These are phyloP conservation scores for Horisme vitalbata DNA, from an alignment of 2,888 invertebrate genomes.

Conservation along the genomic window DNA sequence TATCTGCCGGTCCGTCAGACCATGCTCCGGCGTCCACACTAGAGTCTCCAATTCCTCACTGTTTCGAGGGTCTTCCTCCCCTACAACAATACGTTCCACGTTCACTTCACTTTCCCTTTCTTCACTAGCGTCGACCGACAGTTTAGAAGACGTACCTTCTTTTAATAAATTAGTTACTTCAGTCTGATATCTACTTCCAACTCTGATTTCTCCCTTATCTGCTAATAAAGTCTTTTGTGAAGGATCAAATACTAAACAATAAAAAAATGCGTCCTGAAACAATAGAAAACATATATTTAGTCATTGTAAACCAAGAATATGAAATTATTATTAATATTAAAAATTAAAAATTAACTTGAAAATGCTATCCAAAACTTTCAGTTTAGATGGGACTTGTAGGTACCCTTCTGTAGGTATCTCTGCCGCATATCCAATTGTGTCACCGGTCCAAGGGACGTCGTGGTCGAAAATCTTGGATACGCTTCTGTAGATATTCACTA, in stretches of 20 bases:
- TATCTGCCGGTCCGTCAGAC: constrained; percentile 96
- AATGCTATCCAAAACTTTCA: too few relatives aligned
- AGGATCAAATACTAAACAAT: constrained; percentile 99
- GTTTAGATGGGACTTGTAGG: too few relatives aligned
- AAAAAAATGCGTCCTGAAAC: constrained; percentile 98
- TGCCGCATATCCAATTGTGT: too few relatives aligned
- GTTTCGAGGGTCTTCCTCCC: constrained; percentile 85
- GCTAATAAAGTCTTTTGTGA: constrained; percentile 99
- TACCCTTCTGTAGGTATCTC: too few relatives aligned
- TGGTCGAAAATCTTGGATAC: too few relatives aligned
- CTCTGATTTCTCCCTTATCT: constrained; percentile 97
- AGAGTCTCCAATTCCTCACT: constrained; percentile 93
- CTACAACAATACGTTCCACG: constrained; percentile 48
- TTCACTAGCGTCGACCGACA: constrained; percentile 19
- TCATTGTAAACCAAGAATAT: too few relatives aligned
- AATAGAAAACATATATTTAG: constrained; percentile 56
- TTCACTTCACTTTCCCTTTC: constrained; percentile 23
- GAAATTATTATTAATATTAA: too few relatives aligned
- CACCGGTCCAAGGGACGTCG: too few relatives aligned
- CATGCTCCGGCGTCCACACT: constrained; percentile 97
- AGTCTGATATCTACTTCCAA: constrained; percentile 98
- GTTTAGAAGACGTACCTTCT: constrained; percentile 83
- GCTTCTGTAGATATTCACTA: too few relatives aligned
- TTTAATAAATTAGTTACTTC: constrained; percentile 92
- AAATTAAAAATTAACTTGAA: too few relatives aligned